These are phyloP conservation scores for Aythya fuligula DNA, from an alignment of 2,797 vertebrate genomes.

Conservation along the genomic window DNA sequence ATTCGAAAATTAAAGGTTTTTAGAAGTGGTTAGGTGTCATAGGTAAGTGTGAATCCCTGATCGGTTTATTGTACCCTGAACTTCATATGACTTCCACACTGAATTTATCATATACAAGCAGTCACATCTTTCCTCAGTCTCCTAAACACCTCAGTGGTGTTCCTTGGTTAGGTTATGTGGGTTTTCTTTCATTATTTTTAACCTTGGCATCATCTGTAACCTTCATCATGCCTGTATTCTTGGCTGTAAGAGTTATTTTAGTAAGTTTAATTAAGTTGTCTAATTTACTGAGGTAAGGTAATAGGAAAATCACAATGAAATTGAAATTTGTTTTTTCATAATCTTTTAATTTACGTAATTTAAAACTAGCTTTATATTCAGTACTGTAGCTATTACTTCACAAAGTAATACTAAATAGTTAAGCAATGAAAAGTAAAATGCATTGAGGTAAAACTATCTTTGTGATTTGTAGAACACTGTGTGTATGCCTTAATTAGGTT, in stretches of 20 bases:
- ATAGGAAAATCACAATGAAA: background rate
- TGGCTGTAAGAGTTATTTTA: background rate
- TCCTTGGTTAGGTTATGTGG: background rate
- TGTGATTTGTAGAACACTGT: background rate
- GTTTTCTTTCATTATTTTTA: background rate
- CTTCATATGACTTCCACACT: background rate
- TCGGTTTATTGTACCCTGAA: background rate
- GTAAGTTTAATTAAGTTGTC: background rate
- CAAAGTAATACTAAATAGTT: background rate
- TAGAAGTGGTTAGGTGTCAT: background rate
- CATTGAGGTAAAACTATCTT: background rate
- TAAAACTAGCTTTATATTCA: background rate
- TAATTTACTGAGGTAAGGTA: background rate
- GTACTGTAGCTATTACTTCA: background rate
- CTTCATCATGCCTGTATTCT: background rate
- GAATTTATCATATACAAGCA: background rate
- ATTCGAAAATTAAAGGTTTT: background rate
- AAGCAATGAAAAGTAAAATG: background rate
- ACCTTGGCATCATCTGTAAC: background rate
- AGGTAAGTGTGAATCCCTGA: background rate
- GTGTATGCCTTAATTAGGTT: background rate
- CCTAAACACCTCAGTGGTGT: background rate
- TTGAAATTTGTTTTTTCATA: background rate
- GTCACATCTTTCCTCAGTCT: background rate
- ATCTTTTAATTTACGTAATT: background rate